These are phyloP conservation scores for Ricordea florida DNA, from an alignment of 92 coral and sea anemone species.

Conservation along the genomic window DNA sequence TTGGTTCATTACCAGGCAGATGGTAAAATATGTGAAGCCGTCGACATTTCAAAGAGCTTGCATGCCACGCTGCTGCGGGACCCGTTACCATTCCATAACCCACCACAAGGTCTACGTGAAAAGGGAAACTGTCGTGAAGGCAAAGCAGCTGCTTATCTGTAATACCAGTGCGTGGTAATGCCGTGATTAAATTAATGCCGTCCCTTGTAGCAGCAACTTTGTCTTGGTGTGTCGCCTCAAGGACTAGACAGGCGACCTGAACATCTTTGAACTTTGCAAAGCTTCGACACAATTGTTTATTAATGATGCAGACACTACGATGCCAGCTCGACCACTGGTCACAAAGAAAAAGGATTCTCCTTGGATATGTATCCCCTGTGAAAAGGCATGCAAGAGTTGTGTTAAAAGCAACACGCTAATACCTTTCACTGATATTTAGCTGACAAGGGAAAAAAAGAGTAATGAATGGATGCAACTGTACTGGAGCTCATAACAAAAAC, in stretches of 20 bases:
- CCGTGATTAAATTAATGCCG: slow-evolving; percentile 48
- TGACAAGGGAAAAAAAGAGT: too few relatives aligned
- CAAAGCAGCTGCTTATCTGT: slow-evolving; percentile 31
- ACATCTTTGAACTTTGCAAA: slow-evolving; percentile 50
- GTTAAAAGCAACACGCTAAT: too few relatives aligned
- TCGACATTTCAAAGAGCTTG: slow-evolving; percentile 24
- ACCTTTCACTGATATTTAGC: too few relatives aligned
- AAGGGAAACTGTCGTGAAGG: slow-evolving; percentile 49
- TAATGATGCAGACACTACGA: slow-evolving; percentile 38
- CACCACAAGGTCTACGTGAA: slow-evolving; percentile 52
- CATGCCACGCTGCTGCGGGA: slow-evolving; percentile 53
- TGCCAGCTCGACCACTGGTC: slow-evolving; percentile 66
- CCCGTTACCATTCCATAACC: slow-evolving; percentile 69
- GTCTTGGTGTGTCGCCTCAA: slow-evolving; percentile 37
- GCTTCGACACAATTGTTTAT: slow-evolving; percentile 49
- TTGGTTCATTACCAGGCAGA: slow-evolving; percentile 36
- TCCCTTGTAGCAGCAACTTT: slow-evolving; percentile 53
- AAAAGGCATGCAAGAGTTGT: too few relatives aligned
- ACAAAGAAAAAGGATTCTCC: slow-evolving; percentile 46
- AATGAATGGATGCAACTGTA: too few relatives aligned
- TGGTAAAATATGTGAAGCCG: slow-evolving; percentile 60
- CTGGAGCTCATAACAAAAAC: too few relatives aligned
- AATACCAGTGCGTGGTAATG: slow-evolving; percentile 38
- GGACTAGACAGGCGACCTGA: slow-evolving; percentile 64
- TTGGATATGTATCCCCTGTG: slow-evolving; percentile 50